Base-by-base conservation (phyloP, 2,113 vertebrate species). In the Spilogale gracilis region DNA sequence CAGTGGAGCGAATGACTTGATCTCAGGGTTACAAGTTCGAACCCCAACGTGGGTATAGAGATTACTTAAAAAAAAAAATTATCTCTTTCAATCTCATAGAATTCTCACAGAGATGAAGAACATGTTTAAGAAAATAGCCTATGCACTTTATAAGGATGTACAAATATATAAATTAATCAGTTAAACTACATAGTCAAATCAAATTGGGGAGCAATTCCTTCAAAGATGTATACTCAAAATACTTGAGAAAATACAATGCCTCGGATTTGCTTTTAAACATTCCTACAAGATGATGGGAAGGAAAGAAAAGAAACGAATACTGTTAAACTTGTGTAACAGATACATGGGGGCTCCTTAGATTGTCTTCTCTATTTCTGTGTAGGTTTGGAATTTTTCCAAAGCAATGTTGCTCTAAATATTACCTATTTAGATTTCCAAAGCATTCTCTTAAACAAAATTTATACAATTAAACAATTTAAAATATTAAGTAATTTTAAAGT, bases 41-140 rank as follows among this genome's bases (percentile, higher is more conserved):
- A 12, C 73, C 43, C 73, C 23, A 48, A 27, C 21, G 6, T 74
- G 43, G 21, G 38, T 73, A 21, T 48, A 48, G 38, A 25, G 43
- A 48, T 74, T 74, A 74, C 12, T 25, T 27, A 38, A 9, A 2
- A 73, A 71, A 73, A 43, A 23, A 73, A 43, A 25, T 23, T 45
- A 23, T 45, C n/a, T 73, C 67, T 60, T 84, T 61, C 30, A 56
- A 27, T 61, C 32, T 84, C 71, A 82, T 0, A 61, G 5, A 9
- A 90, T n/a, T 96, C 61, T 91, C 71, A 81, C 71, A 81, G 88
- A 93, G 5, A 67, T 58, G 25, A 94, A 92, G 38, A 97, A 81
- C 30, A 85, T 10, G 1, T 74, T 86, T 50, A 88, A 74, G 56
- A 79, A 84, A 79, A 23, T 17, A 92, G 32, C 43, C 45, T 63